Evolutionary conservation across 2,797 vertebrate genomes (phyloP).

Genomic region (Ptychobarbus kaznakovi): DNA sequence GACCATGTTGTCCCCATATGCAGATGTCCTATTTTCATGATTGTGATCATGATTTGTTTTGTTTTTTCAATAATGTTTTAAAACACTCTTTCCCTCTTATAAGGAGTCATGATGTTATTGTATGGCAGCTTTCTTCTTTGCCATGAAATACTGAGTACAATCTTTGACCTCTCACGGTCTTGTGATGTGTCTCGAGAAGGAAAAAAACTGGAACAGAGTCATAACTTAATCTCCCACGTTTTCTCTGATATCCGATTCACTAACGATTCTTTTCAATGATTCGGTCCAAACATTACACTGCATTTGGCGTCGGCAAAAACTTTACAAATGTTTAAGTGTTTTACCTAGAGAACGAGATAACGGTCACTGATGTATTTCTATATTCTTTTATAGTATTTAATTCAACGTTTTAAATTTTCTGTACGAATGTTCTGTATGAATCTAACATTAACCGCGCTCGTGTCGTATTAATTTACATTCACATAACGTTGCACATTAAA

Average conservation of each 20-base stretch:
- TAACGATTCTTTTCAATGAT: not conserved
- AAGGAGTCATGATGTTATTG: not conserved
- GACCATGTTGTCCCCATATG: not conserved
- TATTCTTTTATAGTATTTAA: not conserved
- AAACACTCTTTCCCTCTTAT: not conserved
- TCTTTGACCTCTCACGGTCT: constrained; percentile 34
- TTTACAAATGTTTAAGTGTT: not conserved
- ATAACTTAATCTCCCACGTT: not conserved
- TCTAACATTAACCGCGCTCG: not conserved
- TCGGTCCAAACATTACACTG: not conserved
- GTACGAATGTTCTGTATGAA: not conserved
- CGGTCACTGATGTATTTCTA: not conserved
- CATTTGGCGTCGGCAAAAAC: not conserved
- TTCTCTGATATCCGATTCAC: not conserved
- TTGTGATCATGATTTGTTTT: not conserved
- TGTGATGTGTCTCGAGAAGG: constrained; percentile 45
- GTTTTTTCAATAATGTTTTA: not conserved
- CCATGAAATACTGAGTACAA: not conserved
- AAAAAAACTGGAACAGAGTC: not conserved
- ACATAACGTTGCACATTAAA: not conserved
- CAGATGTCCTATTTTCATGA: not conserved
- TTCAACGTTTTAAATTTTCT: not conserved
- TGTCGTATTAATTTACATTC: not conserved
- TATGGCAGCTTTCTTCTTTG: not conserved
- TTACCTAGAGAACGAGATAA: not conserved